These are phyloP conservation scores for Gymnocephalus cernua DNA, from an alignment of 2,113 vertebrate genomes.

Conservation along the genomic window DNA sequence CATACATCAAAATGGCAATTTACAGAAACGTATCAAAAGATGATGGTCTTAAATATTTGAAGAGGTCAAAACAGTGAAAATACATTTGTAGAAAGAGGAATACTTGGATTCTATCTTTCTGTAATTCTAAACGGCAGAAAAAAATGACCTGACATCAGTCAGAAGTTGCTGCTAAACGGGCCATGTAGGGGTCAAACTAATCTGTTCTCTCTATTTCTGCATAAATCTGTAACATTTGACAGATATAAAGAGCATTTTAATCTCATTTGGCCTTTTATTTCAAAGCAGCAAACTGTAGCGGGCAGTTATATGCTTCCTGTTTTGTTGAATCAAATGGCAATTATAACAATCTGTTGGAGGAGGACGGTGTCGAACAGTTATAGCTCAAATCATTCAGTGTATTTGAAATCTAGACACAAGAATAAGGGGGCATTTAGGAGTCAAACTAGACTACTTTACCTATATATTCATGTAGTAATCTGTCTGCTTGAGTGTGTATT, in stretches of 20 bases:
- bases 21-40: conserved; percentile 42
- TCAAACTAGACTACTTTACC: neutral
- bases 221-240: too few relatives aligned
- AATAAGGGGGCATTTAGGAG: neutral
- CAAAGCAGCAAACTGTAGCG: neutral
- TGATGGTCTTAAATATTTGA: conserved; percentile 62
- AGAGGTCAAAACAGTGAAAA: conserved; percentile 54
- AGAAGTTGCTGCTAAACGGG: neutral
- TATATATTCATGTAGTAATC: neutral
- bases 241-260: neutral
- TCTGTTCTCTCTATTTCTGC: neutral
- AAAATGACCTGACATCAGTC: neutral
- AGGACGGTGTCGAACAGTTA: too few relatives aligned
- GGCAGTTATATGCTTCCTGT: neutral
- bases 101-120: neutral
- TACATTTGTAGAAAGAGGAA: conserved; percentile 11
- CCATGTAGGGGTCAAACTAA: neutral
- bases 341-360: too few relatives aligned
- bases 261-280: neutral
- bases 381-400: neutral
- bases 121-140: neutral
- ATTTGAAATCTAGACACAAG: neutral
- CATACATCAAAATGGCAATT: conserved; percentile 53
- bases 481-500: neutral
- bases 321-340: neutral